Evolutionary conservation across 2,113 vertebrate species (phyloP).

Genomic region (Lophius piscatorius): DNA sequence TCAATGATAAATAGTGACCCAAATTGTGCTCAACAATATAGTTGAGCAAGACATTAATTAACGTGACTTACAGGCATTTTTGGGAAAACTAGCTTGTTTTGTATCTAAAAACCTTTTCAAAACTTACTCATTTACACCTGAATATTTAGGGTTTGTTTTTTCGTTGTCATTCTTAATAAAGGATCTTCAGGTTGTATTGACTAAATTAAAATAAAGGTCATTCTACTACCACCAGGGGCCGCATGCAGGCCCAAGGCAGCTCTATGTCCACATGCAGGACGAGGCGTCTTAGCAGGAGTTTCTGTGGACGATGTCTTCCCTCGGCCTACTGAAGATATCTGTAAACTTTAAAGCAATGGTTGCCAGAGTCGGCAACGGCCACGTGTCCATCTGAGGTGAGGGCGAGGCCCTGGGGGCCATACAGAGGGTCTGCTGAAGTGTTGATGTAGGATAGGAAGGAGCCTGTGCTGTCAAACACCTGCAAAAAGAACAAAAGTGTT

Average conservation of each 20-base stretch:
- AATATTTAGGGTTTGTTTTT: background rate
- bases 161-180: constrained; percentile 9
- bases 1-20: too few species aligned
- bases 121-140: background rate
- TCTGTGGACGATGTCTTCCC: background rate
- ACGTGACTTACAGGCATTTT: background rate
- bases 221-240: background rate
- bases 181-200: background rate
- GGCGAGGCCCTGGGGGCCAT: constrained; percentile 93
- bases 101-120: background rate
- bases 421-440: constrained; percentile 93
- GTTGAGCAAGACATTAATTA: background rate
- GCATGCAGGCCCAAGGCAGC: constrained; percentile 21
- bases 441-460: constrained; percentile 98
- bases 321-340: constrained; percentile 91
- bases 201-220: constrained; percentile 6
- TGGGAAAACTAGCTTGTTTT: background rate
- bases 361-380: constrained; percentile 94
- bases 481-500: constrained; percentile 18
- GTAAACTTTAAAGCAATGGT: constrained; percentile 99
- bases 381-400: constrained; percentile 96
- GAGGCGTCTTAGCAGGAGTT: constrained; percentile 4
- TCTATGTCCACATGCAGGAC: constrained; percentile 22
- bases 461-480: constrained; percentile 96
- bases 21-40: too few species aligned